Percentiles rank a stretch among this genome's conserved stretches.
phyloP scores from a whole-genome alignment of 2,797 vertebrate species.

The Anableps anableps region DNA sequence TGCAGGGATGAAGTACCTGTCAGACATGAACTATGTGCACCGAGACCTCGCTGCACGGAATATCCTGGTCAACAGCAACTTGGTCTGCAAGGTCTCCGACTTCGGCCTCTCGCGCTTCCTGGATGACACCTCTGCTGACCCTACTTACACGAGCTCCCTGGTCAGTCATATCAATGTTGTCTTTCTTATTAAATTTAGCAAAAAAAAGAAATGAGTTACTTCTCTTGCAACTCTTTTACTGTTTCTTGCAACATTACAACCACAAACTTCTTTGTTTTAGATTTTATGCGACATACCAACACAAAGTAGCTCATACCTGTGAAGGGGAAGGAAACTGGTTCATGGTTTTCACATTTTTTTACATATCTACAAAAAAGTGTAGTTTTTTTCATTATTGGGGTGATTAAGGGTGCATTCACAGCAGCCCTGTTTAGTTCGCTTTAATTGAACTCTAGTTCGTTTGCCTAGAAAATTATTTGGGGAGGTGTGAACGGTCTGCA shows the following conservation, averaged over 20 bases:
- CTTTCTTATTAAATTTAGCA: not conserved
- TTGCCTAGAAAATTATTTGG: not conserved
- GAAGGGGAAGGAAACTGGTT: not conserved
- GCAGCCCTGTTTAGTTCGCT: too few species aligned
- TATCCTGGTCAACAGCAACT: conserved; percentile 98
- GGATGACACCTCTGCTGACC: conserved; percentile 94
- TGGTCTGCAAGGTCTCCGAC: conserved; percentile 99
- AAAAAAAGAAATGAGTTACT: too few species aligned
- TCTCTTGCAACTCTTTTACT: not conserved
- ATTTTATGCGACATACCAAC: not conserved
- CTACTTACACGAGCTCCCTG: conserved; percentile 98
- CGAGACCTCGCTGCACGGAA: conserved; percentile 96
- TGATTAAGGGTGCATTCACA: too few species aligned
- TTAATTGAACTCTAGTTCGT: not conserved
- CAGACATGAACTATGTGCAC: conserved; percentile 99
- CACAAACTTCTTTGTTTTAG: not conserved
- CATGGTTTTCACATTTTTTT: not conserved
- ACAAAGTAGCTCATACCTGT: not conserved
- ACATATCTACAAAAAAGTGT: not conserved
- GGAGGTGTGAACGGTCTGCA: too few species aligned
- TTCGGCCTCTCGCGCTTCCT: conserved; percentile 97
- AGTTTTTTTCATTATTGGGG: too few species aligned
- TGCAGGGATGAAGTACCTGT: conserved; percentile 97
- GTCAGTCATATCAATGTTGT: conserved; percentile 73
- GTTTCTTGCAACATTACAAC: not conserved